These are phyloP conservation scores for Ameiurus melas DNA, from an alignment of 2,113 vertebrate species.

Conservation along the genomic window DNA sequence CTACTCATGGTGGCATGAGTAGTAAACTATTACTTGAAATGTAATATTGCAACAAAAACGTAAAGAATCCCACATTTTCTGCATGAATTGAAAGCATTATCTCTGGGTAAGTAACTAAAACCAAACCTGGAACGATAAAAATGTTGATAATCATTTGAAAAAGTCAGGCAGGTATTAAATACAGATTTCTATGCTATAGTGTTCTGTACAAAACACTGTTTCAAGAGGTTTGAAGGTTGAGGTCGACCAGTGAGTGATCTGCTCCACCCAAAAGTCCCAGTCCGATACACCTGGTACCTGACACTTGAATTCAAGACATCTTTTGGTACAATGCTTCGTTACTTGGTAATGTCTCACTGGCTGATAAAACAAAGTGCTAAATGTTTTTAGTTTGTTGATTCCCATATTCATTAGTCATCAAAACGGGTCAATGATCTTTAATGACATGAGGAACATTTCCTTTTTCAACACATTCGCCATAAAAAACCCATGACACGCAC, in stretches of 20 bases:
- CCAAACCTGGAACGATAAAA: neutral
- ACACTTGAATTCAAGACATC: no score
- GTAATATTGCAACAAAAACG: neutral
- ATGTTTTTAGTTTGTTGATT: neutral
- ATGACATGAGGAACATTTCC: no score
- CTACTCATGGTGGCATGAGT: neutral
- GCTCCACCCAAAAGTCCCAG: neutral
- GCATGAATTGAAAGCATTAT: neutral
- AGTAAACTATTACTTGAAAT: neutral
- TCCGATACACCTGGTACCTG: no score
- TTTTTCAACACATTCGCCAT: no score
- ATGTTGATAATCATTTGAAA: neutral
- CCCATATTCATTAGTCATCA: neutral
- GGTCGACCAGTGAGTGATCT: neutral
- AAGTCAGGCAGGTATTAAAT: no score
- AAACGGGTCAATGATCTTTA: neutral
- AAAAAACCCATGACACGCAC: neutral
- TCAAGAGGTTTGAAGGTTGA: no score
- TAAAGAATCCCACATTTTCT: neutral
- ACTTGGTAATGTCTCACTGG: no score
- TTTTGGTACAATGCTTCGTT: no score
- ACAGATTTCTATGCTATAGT: neutral
- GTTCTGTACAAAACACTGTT: no score
- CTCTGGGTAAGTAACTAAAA: neutral
- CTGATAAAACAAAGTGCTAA: no score